Percentiles rank a stretch among this genome's conserved stretches.
These are phyloP conservation scores for Rhamnusium bicolor DNA, from an alignment of 2,888 invertebrate species.

Conservation along the genomic window DNA sequence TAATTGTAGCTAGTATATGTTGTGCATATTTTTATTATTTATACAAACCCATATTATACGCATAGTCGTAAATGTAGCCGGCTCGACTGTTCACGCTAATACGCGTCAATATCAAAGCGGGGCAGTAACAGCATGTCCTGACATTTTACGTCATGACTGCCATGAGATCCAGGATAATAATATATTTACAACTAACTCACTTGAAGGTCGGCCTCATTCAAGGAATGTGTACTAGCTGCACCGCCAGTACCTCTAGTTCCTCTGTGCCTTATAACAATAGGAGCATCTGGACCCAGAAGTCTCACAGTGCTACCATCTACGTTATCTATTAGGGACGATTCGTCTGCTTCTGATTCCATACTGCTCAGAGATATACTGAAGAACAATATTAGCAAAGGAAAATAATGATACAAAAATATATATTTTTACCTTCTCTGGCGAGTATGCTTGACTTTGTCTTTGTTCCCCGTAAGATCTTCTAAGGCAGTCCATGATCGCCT, in stretches of 20 bases:
- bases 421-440: constrained; percentile 73
- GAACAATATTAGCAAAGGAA: constrained; percentile 29
- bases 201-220: constrained; percentile 91
- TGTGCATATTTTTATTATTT: too few relatives aligned
- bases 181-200: constrained; percentile 69
- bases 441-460: constrained; percentile 72
- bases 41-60: too few relatives aligned
- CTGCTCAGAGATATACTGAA: constrained; percentile 82
- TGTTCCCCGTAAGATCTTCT: constrained; percentile 78
- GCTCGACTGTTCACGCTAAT: too few relatives aligned
- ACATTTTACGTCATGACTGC: too few relatives aligned
- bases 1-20: too few relatives aligned
- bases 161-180: too few relatives aligned
- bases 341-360: constrained; percentile 91
- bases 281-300: constrained; percentile 72
- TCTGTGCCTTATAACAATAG: constrained; percentile 64
- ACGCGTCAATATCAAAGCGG: too few relatives aligned
- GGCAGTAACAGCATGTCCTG: too few relatives aligned
- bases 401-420: background rate
- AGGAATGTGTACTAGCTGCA: constrained; percentile 82
- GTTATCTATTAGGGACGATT: constrained; percentile 72
- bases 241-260: constrained; percentile 74
- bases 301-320: constrained; percentile 75
- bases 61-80: too few relatives aligned
- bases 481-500: constrained; percentile 92